Evolutionary conservation across 92 coral and sea anemone species (phyloP).

Genomic region (Ricordea florida): DNA sequence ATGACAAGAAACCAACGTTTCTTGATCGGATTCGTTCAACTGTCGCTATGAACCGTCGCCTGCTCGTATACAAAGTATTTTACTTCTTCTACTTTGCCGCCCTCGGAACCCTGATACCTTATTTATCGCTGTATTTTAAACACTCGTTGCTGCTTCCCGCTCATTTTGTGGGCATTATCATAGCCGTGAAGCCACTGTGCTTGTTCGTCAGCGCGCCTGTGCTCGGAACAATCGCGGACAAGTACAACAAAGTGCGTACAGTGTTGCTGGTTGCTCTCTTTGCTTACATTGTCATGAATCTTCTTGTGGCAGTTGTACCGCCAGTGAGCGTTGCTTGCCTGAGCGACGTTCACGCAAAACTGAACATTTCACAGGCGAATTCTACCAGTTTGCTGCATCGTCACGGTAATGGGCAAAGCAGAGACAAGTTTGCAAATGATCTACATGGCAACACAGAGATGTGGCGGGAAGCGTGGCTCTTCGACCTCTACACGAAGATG

Average conservation of each 20-base stretch:
- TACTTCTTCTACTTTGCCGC: conserved; percentile 94
- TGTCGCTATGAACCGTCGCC: conserved; percentile 49
- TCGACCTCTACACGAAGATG: conserved; percentile 77
- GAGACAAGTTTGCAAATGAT: conserved; percentile 4
- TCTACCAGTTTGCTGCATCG: neutral
- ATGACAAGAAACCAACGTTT: conserved; percentile 1
- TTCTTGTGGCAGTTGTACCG: conserved; percentile 83
- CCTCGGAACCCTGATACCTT: conserved; percentile 83
- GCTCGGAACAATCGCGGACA: conserved; percentile 92
- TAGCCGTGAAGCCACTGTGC: conserved; percentile 85
- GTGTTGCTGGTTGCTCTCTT: conserved; percentile 75
- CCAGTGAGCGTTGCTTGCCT: conserved; percentile 78
- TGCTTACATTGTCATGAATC: conserved; percentile 69
- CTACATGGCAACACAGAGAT: conserved; percentile 60
- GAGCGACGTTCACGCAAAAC: conserved; percentile 76
- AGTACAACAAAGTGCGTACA: conserved; percentile 78
- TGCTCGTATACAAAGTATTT: conserved; percentile 75
- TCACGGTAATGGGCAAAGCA: conserved; percentile 5
- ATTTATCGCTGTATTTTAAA: conserved; percentile 87
- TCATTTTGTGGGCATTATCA: conserved; percentile 78
- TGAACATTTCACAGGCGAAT: conserved; percentile 59
- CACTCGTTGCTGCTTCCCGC: conserved; percentile 89
- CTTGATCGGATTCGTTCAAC: conserved; percentile 51
- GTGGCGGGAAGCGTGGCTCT: conserved; percentile 84
- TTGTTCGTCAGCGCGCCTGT: conserved; percentile 82